Percentiles rank a stretch among this genome's conserved stretches.
Evolutionary conservation across 2,888 invertebrate genomes (phyloP).

Genomic region (Tillus elongatus): DNA sequence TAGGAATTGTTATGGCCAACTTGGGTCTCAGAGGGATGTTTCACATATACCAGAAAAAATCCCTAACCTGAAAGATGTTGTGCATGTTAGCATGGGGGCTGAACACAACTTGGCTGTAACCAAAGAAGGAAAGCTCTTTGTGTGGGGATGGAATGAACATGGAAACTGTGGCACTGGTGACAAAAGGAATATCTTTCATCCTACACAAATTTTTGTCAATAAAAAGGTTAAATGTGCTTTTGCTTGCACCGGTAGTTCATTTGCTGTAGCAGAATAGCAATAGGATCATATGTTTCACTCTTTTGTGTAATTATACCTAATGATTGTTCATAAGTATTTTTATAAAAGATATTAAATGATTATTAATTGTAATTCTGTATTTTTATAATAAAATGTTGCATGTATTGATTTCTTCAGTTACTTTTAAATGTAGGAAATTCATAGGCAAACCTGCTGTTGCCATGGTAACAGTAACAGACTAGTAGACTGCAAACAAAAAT

Average conservation of each 20-base stretch:
- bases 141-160: slow-evolving; percentile 91
- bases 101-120: slow-evolving; percentile 69
- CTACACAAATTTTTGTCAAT: slow-evolving; percentile 38
- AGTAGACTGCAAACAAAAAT: slow-evolving; percentile 20
- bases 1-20: slow-evolving; percentile 70
- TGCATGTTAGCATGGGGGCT: slow-evolving; percentile 60
- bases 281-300: slow-evolving; percentile 17
- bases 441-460: not conserved
- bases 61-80: slow-evolving; percentile 45
- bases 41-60: slow-evolving; percentile 43
- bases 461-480: not conserved
- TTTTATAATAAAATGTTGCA: slow-evolving; percentile 38
- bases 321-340: slow-evolving; percentile 33
- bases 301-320: slow-evolving; percentile 17
- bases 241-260: slow-evolving; percentile 47
- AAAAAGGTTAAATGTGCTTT: slow-evolving; percentile 38
- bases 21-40: slow-evolving; percentile 48
- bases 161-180: slow-evolving; percentile 69
- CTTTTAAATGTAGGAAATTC: not conserved
- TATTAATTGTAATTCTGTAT: slow-evolving; percentile 37
- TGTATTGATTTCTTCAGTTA: slow-evolving; percentile 24
- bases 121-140: slow-evolving; percentile 54
- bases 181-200: slow-evolving; percentile 41
- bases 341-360: slow-evolving; percentile 31
- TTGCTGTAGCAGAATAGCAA: slow-evolving; percentile 42